Conservation (phyloP, 2,113 vertebrate genomes). For the Paramormyrops kingsleyae region DNA sequence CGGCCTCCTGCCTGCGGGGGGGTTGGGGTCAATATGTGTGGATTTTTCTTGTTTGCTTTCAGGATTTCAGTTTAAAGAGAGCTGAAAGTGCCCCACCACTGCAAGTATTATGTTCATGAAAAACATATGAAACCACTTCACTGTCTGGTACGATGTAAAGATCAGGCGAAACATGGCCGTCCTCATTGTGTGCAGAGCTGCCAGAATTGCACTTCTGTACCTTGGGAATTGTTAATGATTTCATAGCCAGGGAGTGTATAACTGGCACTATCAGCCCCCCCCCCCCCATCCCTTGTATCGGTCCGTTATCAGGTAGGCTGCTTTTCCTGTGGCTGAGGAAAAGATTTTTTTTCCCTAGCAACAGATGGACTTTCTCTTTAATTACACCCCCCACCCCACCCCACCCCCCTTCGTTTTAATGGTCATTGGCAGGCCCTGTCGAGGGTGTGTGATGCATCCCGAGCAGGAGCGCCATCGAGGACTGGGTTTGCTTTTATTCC, state of each 20-base stretch:
- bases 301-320: neutral
- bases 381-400: neutral
- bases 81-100: too few relatives aligned
- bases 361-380: neutral
- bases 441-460: neutral
- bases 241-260: neutral
- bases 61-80: neutral
- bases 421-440: neutral
- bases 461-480: neutral
- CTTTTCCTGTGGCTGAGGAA: neutral
- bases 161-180: neutral
- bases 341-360: neutral
- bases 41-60: neutral
- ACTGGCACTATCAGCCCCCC: neutral
- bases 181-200: neutral
- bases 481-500: neutral
- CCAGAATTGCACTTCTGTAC: neutral
- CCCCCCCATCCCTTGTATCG: neutral
- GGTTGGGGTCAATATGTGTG: neutral
- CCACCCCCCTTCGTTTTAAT: neutral
- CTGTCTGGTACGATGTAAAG: neutral
- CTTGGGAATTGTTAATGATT: neutral
- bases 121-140: neutral
- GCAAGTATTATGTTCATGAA: neutral
- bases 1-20: neutral